A percentile compares a stretch with the other conserved stretches of the same genome.
These are phyloP conservation scores for Oophaga pumilio DNA, from an alignment of 2,113 vertebrate species.

Conservation along the genomic window DNA sequence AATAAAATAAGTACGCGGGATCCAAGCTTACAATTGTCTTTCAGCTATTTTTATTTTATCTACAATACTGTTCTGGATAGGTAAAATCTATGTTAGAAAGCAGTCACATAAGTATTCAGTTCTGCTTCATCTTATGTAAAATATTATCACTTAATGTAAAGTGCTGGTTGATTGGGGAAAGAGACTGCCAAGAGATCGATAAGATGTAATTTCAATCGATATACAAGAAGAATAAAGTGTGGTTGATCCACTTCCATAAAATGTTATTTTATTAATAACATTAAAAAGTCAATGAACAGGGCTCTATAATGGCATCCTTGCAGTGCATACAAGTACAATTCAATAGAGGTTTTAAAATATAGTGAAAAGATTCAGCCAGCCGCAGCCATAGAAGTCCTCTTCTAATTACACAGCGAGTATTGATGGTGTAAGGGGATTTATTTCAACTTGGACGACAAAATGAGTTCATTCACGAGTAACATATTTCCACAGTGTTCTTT, in stretches of 20 bases:
- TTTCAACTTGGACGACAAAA: neutral
- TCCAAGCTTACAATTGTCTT: too few relatives aligned
- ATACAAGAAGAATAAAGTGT: slow-evolving; percentile 4
- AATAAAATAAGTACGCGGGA: too few relatives aligned
- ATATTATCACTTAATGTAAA: slow-evolving; percentile 15
- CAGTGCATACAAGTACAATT: neutral
- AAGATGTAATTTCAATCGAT: neutral
- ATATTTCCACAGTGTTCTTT: neutral
- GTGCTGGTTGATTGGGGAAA: neutral
- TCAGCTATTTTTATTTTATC: too few relatives aligned
- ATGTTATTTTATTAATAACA: slow-evolving; percentile 1
- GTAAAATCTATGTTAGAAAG: neutral
- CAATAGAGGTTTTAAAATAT: neutral
- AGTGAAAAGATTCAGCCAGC: neutral
- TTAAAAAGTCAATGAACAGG: slow-evolving; percentile 17
- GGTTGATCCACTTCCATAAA: neutral
- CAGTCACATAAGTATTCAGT: neutral
- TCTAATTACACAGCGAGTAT: neutral
- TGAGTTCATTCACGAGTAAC: neutral
- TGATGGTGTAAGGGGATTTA: neutral
- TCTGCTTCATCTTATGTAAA: neutral
- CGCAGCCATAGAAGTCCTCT: neutral
- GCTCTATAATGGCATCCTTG: neutral
- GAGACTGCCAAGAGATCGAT: neutral
- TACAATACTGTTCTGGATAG: too few relatives aligned